Percentiles rank a stretch among this genome's conserved stretches.
phyloP scores from a whole-genome alignment of 1,140 invertebrate genomes.

The Coenobita brevimanus region DNA sequence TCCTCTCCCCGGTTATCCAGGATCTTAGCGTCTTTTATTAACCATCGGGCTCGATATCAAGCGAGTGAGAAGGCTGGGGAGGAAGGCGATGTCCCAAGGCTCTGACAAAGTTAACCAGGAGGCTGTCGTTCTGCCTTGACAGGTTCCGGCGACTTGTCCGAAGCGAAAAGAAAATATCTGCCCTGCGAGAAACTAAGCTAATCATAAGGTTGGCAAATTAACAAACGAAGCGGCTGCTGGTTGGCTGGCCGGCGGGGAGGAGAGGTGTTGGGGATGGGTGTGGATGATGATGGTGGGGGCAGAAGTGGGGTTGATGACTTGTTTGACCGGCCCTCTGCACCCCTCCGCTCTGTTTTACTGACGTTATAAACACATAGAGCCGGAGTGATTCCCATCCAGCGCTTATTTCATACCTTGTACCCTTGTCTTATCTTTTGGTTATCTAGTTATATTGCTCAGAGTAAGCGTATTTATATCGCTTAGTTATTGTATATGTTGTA shows the following conservation, averaged over 20 bases:
- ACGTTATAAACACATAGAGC: conserved; percentile 31
- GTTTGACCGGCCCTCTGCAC: conserved; percentile 2
- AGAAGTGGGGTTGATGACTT: conserved; percentile 33
- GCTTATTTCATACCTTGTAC: background rate
- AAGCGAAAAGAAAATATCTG: conserved; percentile 47
- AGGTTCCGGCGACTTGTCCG: conserved; percentile 24
- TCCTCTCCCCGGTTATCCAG: conserved; percentile 25
- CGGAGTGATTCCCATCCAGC: background rate
- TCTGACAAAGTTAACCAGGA: background rate
- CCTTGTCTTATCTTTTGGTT: too few relatives aligned
- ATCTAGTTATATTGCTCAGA: too few relatives aligned
- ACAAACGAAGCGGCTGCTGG: conserved; percentile 54
- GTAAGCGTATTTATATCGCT: too few relatives aligned
- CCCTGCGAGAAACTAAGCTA: conserved; percentile 39
- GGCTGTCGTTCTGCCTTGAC: background rate
- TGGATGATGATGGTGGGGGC: background rate
- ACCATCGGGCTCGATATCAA: conserved; percentile 23
- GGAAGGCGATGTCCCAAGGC: too few relatives aligned
- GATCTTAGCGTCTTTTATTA: conserved; percentile 40
- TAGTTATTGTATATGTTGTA: too few relatives aligned
- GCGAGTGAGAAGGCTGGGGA: background rate
- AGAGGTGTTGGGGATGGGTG: too few relatives aligned
- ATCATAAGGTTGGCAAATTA: conserved; percentile 62
- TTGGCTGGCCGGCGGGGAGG: conserved; percentile 22
- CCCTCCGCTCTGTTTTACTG: conserved; percentile 5